A percentile compares a stretch with the other conserved stretches of the same genome.
These are phyloP conservation scores for Pteropus rufus DNA, from an alignment of 2,797 vertebrate species.

Conservation along the genomic window DNA sequence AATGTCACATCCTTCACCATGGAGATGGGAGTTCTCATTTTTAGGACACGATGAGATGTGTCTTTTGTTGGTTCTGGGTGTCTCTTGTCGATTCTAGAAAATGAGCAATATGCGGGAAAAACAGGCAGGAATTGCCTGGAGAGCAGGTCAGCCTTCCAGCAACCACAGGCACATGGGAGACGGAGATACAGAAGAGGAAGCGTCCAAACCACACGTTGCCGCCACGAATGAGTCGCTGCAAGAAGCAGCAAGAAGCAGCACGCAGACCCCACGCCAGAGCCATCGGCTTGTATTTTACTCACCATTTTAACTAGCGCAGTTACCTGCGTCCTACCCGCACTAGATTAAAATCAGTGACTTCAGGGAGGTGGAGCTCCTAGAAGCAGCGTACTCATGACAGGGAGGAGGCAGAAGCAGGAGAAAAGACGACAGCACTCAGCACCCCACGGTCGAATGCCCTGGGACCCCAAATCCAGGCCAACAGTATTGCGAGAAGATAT, in stretches of 20 bases:
- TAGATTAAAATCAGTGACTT: not conserved
- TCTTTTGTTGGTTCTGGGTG: not conserved
- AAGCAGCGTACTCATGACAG: not conserved
- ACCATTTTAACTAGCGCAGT: not conserved
- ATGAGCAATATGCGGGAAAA: not conserved
- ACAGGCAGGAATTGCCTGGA: not conserved
- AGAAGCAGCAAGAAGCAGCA: not conserved
- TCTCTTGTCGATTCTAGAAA: conserved; percentile 24
- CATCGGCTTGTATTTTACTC: accelerated
- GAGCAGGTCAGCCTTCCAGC: not conserved
- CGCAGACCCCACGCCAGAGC: not conserved
- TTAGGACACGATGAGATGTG: not conserved
- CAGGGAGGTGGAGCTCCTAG: not conserved
- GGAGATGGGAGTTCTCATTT: not conserved
- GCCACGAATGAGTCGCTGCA: accelerated
- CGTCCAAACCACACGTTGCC: accelerated
- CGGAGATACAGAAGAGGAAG: not conserved
- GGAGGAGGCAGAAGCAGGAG: not conserved
- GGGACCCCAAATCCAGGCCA: not conserved
- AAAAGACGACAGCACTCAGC: not conserved
- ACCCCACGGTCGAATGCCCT: not conserved
- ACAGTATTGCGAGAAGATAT: not conserved
- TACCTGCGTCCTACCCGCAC: not conserved
- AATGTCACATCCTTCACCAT: not conserved
- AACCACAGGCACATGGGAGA: not conserved